Conservation (phyloP, 2,797 vertebrate species). For the Spea hammondii region DNA sequence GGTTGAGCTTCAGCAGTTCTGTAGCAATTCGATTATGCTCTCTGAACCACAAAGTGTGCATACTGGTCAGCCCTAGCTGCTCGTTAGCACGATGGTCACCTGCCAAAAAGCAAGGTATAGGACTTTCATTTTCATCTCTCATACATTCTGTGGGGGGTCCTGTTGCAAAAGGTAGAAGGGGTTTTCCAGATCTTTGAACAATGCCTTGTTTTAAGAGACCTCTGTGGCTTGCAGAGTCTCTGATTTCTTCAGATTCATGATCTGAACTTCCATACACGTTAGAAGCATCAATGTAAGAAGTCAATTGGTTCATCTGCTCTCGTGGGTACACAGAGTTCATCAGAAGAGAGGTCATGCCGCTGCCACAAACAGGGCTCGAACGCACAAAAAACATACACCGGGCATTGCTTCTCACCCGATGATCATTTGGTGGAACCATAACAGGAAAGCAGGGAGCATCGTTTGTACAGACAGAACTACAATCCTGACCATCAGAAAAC, state of each 20-base stretch:
- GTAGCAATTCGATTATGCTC: conserved; percentile 94
- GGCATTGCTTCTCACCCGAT: conserved; percentile 78
- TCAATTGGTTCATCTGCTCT: conserved; percentile 97
- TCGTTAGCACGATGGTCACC: conserved; percentile 96
- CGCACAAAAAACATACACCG: conserved; percentile 98
- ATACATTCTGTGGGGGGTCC: conserved; percentile 96
- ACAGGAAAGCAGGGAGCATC: conserved; percentile 95
- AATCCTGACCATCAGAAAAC: conserved; percentile 93
- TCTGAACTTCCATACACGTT: conserved; percentile 93
- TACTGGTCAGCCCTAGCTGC: conserved; percentile 90
- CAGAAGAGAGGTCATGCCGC: conserved; percentile 94
- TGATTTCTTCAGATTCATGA: conserved; percentile 84
- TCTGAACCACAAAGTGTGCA: conserved; percentile 96
- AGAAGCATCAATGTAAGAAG: conserved; percentile 92
- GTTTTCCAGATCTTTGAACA: conserved; percentile 91
- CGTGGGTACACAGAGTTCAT: conserved; percentile 97
- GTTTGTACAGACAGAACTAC: conserved; percentile 84
- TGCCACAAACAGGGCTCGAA: conserved; percentile 95
- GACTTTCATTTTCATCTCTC: conserved; percentile 95
- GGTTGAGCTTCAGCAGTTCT: conserved; percentile 88
- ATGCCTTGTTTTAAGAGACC: conserved; percentile 94
- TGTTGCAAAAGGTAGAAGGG: conserved; percentile 90
- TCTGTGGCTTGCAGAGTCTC: conserved; percentile 90
- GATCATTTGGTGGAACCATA: conserved; percentile 88
- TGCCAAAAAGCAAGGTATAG: conserved; percentile 95